Evolutionary conservation across 2,797 vertebrate species (phyloP), one percentile per base, ranked within the genome.

Genomic region (Xiphorhynchus erythropygius): DNA sequence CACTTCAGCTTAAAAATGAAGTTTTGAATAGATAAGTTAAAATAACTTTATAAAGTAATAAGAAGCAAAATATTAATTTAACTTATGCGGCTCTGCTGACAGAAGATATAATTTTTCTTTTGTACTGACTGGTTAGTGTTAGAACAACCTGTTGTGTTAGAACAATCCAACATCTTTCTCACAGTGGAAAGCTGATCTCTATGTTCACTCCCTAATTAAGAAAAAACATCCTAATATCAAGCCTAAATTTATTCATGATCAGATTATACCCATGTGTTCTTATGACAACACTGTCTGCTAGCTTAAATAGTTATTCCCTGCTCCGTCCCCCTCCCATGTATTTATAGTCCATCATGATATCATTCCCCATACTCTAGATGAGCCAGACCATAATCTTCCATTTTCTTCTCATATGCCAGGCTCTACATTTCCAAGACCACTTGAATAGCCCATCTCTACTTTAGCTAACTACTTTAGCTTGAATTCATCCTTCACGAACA

Each of bases 71-170:
- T 7, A 32, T 39, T 55, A 42, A 76, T 22, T 79, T 78, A 60
- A 46, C 0, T 2, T 70, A 25, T 0, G 7, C 67, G 55, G 4
- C n/a, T 41, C 17, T 4, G 4, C 35, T 85, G 35, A 35, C 22
- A 47, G 10, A 12, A 87, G 30, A 17, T 3, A 18, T 2, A 39
- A 8, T 39, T 86, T 71, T 60, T 78, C 28, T 60, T 33, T 69
- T 60, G 17, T 77, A 73, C 23, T 21, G 30, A 39, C n/a, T 28
- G 46, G 18, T 71, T 7, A 17, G 1, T 23, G 10, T 75, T 79
- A 56, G 39, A 69, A 46, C 42, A 69, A 50, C 28, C 23, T 67
- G 10, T 59, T 5, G 1, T 49, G 15, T 75, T 82, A 42, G 39
- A 70, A 33, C 24, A 84, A 57, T 12, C 12, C 18, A 28, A 21